Percentiles rank a stretch among this genome's conserved stretches.
These are phyloP conservation scores for Phoenicopterus ruber DNA, from an alignment of 2,113 vertebrate genomes.

Conservation along the genomic window DNA sequence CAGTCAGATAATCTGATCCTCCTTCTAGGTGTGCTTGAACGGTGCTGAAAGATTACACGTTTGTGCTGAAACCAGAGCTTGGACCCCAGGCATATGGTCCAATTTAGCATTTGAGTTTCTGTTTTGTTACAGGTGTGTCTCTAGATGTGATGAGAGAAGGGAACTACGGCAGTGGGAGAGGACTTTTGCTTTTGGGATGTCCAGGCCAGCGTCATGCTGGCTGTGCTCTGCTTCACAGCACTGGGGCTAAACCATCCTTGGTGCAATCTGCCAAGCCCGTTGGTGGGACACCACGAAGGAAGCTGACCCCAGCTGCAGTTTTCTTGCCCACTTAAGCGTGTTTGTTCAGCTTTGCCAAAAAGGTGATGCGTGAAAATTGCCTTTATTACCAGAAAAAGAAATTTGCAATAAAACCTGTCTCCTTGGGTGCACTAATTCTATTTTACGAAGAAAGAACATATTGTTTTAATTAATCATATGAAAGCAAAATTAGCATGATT, in stretches of 20 bases:
- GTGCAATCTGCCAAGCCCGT: neutral
- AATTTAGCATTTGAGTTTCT: neutral
- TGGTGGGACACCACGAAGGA: neutral
- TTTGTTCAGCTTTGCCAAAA: slow-evolving; percentile 43
- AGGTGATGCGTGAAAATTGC: slow-evolving; percentile 35
- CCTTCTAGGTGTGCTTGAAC: neutral
- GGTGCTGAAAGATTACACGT: neutral
- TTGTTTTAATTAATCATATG: slow-evolving; percentile 84
- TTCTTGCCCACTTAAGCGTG: neutral
- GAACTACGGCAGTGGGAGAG: neutral
- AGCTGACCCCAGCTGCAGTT: neutral
- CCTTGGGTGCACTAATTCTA: slow-evolving; percentile 71
- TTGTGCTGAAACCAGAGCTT: neutral
- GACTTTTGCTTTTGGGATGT: neutral
- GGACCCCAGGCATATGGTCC: neutral
- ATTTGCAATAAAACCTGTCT: slow-evolving; percentile 71
- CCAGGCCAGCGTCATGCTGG: neutral
- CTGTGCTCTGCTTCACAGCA: neutral
- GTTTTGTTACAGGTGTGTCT: neutral
- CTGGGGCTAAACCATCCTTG: neutral
- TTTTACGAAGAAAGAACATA: slow-evolving; percentile 75
- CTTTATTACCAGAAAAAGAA: slow-evolving; percentile 64
- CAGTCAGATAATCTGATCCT: neutral
- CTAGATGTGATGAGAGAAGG: neutral
- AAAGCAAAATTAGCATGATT: slow-evolving; percentile 81